Conservation (phyloP, 2,113 vertebrate genomes). For the Alaudala cheleensis region DNA sequence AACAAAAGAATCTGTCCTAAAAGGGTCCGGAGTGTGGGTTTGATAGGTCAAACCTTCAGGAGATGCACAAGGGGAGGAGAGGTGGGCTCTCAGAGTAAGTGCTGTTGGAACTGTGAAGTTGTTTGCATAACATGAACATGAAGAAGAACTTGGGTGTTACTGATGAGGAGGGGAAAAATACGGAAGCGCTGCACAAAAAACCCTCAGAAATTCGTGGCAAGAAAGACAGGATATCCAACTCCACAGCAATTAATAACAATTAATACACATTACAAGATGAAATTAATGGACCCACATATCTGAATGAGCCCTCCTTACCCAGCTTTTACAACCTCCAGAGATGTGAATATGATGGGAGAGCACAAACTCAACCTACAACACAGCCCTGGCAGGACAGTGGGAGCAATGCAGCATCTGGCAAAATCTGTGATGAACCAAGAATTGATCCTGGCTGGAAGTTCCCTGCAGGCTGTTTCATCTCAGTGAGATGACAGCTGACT, state of each 20-base stretch:
- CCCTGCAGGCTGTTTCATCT: neutral
- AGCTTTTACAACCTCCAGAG: neutral
- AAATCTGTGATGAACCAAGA: neutral
- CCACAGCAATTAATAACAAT: neutral
- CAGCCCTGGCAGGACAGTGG: neutral
- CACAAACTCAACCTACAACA: neutral
- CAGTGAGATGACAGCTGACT: neutral
- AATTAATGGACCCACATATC: neutral
- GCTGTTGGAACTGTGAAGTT: neutral
- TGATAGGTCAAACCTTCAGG: neutral
- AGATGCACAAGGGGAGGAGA: neutral
- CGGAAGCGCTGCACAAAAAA: neutral
- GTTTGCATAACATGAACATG: neutral
- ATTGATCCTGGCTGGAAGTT: neutral
- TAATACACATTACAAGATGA: neutral
- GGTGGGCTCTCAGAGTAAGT: neutral
- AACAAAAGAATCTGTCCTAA: neutral
- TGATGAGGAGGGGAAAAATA: neutral
- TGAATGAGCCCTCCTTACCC: neutral
- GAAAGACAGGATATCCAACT: neutral
- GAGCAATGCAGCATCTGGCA: neutral
- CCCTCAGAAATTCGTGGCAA: neutral
- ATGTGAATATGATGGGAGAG: neutral
- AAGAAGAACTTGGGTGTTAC: neutral
- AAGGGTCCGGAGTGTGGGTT: neutral